phyloP scores from a whole-genome alignment of 2,113 vertebrate species.

The Ceuthmochares aereus region DNA sequence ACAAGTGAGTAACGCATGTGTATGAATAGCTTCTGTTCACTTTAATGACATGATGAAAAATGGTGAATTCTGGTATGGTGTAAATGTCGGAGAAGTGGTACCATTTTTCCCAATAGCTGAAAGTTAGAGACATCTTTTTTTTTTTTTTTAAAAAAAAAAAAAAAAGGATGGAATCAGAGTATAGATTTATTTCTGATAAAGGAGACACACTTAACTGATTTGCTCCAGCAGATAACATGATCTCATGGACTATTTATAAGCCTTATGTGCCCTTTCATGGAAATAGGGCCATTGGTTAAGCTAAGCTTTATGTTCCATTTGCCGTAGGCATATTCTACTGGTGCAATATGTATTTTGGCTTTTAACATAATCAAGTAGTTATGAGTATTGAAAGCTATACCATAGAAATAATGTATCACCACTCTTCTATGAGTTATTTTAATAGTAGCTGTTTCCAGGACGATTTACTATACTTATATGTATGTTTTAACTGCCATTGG shows the following conservation, averaged over 20 bases:
- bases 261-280: neutral
- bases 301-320: constrained; percentile 21
- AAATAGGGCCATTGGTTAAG: neutral
- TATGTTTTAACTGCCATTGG: neutral
- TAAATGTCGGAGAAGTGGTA: neutral
- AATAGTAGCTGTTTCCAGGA: neutral
- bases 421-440: neutral
- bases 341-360: neutral
- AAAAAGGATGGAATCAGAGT: neutral
- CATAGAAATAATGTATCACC: neutral
- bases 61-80: neutral
- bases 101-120: neutral
- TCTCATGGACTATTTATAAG: neutral
- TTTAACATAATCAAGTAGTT: constrained; percentile 12
- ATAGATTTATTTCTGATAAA: neutral
- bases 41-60: neutral
- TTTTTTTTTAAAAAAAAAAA: neutral
- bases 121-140: neutral
- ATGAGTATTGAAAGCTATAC: neutral
- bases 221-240: neutral
- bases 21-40: neutral
- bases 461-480: neutral
- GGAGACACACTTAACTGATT: neutral
- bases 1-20: neutral
- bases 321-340: neutral